Evolutionary conservation across 2,888 invertebrate species (phyloP).

Genomic region (Drosophila paucipuncta): DNA sequence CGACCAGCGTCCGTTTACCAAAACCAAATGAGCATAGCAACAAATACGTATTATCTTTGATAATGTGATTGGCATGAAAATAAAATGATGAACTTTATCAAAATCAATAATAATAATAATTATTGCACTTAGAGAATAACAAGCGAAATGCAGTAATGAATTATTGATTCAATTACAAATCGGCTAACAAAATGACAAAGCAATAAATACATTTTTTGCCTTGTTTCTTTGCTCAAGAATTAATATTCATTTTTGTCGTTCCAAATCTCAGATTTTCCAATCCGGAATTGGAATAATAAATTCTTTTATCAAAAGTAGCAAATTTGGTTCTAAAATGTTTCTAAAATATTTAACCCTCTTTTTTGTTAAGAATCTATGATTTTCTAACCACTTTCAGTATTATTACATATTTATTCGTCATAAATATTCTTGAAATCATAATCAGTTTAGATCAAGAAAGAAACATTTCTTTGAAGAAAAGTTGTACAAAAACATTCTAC

Average conservation of each 20-base stretch:
- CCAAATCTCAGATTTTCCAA: neutral
- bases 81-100: neutral
- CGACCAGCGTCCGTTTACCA: constrained; percentile 18
- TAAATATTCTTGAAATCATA: neutral
- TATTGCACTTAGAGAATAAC: neutral
- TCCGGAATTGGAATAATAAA: neutral
- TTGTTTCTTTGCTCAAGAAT: neutral
- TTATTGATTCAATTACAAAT: neutral
- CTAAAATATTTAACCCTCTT: too few relatives aligned
- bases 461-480: neutral
- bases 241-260: neutral
- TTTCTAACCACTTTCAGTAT: neutral
- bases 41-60: neutral
- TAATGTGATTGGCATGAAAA: neutral
- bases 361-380: too few relatives aligned
- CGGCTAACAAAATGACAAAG: neutral
- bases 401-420: neutral
- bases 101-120: neutral
- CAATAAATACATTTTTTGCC: neutral
- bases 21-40: neutral
- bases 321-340: too few relatives aligned
- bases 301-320: too few relatives aligned
- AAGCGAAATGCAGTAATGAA: neutral
- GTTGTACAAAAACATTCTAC: neutral
- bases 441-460: neutral